These are phyloP conservation scores for Dufourea novaeangliae DNA, from an alignment of 1,140 invertebrate species.

Conservation along the genomic window DNA sequence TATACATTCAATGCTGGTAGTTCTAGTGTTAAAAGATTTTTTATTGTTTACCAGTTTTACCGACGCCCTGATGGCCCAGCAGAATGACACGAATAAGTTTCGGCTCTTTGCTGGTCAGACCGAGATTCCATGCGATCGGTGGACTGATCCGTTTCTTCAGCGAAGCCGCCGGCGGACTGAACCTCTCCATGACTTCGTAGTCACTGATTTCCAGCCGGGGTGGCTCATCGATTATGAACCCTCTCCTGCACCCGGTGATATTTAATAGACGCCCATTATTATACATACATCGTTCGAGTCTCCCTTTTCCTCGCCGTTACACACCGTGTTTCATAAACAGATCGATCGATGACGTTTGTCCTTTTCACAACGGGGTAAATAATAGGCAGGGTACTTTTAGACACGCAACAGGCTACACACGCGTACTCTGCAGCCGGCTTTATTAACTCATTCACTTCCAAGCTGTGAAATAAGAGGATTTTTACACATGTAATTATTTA, in stretches of 20 bases:
- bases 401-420: not conserved
- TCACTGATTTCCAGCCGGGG: conserved; percentile 34
- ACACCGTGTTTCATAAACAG: conserved; percentile 15
- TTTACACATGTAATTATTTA: no score
- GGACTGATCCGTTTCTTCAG: conserved; percentile 57
- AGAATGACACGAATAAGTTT: conserved; percentile 86
- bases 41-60: conserved; percentile 86
- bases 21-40: not conserved
- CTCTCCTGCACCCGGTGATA: conserved; percentile 45
- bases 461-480: no score
- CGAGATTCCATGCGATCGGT: conserved; percentile 55
- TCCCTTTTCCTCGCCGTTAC: conserved; percentile 1
- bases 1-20: no score
- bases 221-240: conserved; percentile 55
- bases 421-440: not conserved
- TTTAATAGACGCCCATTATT: conserved; percentile 53
- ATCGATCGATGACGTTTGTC: conserved; percentile 18
- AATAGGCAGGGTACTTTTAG: not conserved
- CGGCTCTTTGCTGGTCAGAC: conserved; percentile 60
- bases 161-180: conserved; percentile 47
- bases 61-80: conserved; percentile 88
- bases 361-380: not conserved
- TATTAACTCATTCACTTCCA: no score
- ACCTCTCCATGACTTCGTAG: conserved; percentile 54
- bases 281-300: conserved; percentile 3